Percentiles rank a stretch among this genome's conserved stretches.
Conservation (phyloP, 1,140 invertebrate species). For the Cydia splendana region DNA sequence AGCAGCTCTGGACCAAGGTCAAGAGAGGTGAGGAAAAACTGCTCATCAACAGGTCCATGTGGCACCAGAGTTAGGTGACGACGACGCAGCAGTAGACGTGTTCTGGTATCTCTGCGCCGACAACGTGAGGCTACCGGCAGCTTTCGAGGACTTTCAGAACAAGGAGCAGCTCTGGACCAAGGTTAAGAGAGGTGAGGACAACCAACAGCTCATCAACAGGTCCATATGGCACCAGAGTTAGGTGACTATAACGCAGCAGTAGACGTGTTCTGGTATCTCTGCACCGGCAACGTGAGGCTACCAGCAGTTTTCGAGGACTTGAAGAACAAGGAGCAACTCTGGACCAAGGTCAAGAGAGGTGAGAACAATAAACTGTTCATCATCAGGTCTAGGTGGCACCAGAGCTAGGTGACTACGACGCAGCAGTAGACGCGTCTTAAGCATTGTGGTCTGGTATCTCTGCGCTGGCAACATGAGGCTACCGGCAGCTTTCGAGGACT, state of each 20-base stretch:
- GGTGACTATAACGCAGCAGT: conserved; percentile 92
- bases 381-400: conserved; percentile 91
- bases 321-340: conserved; percentile 93
- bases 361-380: conserved; percentile 31
- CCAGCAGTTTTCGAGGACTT: conserved; percentile 92
- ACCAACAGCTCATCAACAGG: neutral
- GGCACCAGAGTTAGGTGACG: conserved; percentile 93
- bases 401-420: conserved; percentile 92
- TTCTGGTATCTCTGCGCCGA: conserved; percentile 96
- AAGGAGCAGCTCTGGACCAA: conserved; percentile 94
- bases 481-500: conserved; percentile 91
- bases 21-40: conserved; percentile 83
- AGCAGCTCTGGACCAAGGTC: conserved; percentile 92
- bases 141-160: conserved; percentile 92
- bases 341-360: conserved; percentile 93
- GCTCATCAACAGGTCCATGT: conserved; percentile 84
- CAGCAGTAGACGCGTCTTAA: conserved; percentile 93
- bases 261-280: conserved; percentile 96
- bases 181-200: conserved; percentile 87
- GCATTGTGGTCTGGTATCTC: conserved; percentile 93
- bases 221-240: conserved; percentile 96
- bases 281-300: conserved; percentile 89
- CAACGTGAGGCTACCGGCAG: conserved; percentile 87
- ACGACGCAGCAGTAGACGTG: conserved; percentile 93
- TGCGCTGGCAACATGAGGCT: conserved; percentile 91